Conservation (phyloP, 2,797 vertebrate genomes). For the Molothrus ater region DNA sequence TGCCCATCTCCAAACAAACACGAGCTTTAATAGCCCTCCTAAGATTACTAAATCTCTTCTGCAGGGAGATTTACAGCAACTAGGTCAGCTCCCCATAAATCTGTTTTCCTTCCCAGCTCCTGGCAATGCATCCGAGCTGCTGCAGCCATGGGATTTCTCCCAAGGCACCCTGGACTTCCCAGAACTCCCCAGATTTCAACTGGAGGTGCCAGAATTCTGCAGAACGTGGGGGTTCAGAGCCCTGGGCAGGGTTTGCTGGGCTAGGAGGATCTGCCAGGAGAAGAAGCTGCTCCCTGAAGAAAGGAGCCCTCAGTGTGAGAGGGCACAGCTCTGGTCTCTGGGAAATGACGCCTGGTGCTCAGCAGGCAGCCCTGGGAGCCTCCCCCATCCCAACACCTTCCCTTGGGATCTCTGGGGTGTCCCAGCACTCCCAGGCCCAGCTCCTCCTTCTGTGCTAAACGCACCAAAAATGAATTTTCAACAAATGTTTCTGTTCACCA, state of each 20-base stretch:
- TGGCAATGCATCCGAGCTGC: neutral
- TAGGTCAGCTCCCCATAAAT: conserved; percentile 31
- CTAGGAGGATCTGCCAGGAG: neutral
- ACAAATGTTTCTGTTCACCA: neutral
- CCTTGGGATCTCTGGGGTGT: fast-evolving
- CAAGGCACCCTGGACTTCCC: neutral
- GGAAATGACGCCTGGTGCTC: neutral
- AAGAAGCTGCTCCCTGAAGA: neutral
- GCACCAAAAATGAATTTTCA: fast-evolving
- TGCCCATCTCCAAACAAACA: conserved; percentile 33
- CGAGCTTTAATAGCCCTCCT: neutral
- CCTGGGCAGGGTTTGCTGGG: neutral
- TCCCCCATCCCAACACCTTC: fast-evolving
- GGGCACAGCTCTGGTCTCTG: neutral
- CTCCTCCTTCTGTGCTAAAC: fast-evolving
- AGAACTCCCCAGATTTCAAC: fast-evolving
- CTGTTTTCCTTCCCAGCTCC: neutral
- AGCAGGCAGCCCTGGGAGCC: neutral
- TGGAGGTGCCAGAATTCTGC: fast-evolving
- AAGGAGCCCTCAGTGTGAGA: fast-evolving
- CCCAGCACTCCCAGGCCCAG: neutral
- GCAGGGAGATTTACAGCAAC: conserved; percentile 16
- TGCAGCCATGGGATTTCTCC: neutral
- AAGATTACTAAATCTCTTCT: conserved; percentile 10
- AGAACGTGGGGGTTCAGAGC: neutral